A percentile compares a stretch with the other conserved stretches of the same genome.
phyloP scores from a whole-genome alignment of 2,888 invertebrate species.

The Zele albiditarsus region DNA sequence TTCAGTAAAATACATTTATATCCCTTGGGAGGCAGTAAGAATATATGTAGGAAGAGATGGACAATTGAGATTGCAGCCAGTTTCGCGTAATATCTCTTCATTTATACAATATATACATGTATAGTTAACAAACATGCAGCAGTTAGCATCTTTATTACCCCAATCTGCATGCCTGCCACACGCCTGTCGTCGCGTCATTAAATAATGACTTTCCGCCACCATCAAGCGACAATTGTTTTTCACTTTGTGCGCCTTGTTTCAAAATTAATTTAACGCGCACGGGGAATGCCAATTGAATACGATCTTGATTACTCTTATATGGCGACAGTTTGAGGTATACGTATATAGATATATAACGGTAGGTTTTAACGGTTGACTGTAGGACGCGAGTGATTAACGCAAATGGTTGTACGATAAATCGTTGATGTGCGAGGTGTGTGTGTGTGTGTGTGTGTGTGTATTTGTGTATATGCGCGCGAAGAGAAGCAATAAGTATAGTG shows the following conservation, averaged over 20 bases:
- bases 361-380: not conserved
- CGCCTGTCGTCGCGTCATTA: constrained; percentile 21
- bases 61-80: constrained; percentile 12
- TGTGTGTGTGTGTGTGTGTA: not conserved
- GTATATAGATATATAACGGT: not conserved
- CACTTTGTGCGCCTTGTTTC: constrained; percentile 15
- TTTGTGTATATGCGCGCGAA: not conserved
- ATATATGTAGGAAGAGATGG: constrained; percentile 14
- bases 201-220: constrained; percentile 15
- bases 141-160: constrained; percentile 32
- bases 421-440: not conserved
- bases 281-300: constrained; percentile 13
- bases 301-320: constrained; percentile 19
- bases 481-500: not conserved
- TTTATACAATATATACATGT: constrained; percentile 11
- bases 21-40: not conserved
- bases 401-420: constrained; percentile 23
- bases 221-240: constrained; percentile 31
- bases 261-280: constrained; percentile 21
- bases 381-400: constrained; percentile 16
- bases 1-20: not conserved
- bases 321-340: constrained; percentile 13
- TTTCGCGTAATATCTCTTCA: constrained; percentile 29
- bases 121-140: constrained; percentile 20
- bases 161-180: constrained; percentile 34